A percentile compares a stretch with the other conserved stretches of the same genome.
Conservation (phyloP, 2,888 invertebrate species). For the Plagodis pulveraria region DNA sequence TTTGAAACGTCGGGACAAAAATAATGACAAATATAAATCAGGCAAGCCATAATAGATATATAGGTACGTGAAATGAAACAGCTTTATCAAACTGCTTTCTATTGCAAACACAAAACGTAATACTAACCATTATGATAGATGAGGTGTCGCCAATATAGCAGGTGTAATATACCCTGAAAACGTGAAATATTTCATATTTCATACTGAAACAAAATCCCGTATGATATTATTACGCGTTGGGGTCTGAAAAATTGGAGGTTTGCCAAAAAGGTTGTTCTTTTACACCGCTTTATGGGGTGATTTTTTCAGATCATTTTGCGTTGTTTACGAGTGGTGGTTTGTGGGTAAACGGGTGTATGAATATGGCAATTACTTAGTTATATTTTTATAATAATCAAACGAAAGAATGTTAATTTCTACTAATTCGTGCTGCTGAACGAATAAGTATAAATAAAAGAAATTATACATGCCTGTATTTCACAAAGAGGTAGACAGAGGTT, state of each 20-base stretch:
- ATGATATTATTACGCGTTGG: constrained; percentile 12
- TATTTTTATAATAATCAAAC: too few relatives aligned
- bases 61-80: background rate
- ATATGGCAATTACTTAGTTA: constrained; percentile 11
- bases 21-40: too few relatives aligned
- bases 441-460: too few relatives aligned
- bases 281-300: constrained; percentile 15
- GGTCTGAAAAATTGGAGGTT: constrained; percentile 10
- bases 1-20: too few relatives aligned
- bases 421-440: too few relatives aligned
- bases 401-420: too few relatives aligned
- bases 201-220: constrained; percentile 14
- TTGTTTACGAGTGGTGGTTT: constrained; percentile 12
- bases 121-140: constrained; percentile 17
- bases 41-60: background rate
- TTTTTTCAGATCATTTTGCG: constrained; percentile 15
- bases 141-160: constrained; percentile 21
- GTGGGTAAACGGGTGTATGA: background rate
- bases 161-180: constrained; percentile 24
- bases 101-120: constrained; percentile 17
- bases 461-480: too few relatives aligned
- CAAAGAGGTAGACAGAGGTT: too few relatives aligned
- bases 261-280: constrained; percentile 8
- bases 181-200: constrained; percentile 17
- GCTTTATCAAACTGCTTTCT: background rate